Evolutionary conservation across 1,140 invertebrate species (phyloP), one percentile per base, ranked within the genome.

Genomic region (Orius insidiosus): DNA sequence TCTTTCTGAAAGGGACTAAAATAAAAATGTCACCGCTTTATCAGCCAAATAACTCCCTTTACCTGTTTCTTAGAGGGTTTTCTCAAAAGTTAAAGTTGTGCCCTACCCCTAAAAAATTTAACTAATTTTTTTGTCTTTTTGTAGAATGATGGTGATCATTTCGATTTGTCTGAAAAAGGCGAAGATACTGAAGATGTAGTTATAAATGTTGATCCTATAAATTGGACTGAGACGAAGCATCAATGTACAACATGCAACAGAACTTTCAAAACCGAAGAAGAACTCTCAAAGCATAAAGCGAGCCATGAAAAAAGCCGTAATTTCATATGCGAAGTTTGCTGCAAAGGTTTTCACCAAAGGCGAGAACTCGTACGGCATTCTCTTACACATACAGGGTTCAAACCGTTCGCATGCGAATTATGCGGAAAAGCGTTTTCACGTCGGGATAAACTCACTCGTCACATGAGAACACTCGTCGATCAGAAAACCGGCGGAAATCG

Each of bases 381-480:
- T 52, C 63, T 64, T 46, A 60, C 59, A 35, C 74, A 76, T 50
- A 66, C 66, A 2, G 63, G 60, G 1, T 64, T 65, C 18, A 70
- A 68, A 50, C 60, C 65, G 1, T 71, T 71, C 53, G 59, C 57
- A 8, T 76, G 74, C 53, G 55, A 67, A 13, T 55, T 65, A 10
- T 76, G 73, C 56, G 63, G 59, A 67, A 80, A 53, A 38, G 18
- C 41, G n/a, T 49, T 49, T 19, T 24, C 39, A 8, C 30, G 46
- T 6, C 30, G 38, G 11, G 46, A 48, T 14, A 48, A 48, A 48
- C 39, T 48, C 1, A 48, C 39, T 5, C 38, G 46, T n/a, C 46
- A 48, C 32, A 41, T 48, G 38, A 13, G 18, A 5, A 48, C 46
- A 48, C 11, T 32, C 15, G 2, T 11, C n/a, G 7, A 34, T 18